Evolutionary conservation across 1,140 invertebrate genomes (phyloP), one percentile per base, ranked within the genome.

Genomic region (Xylocopa sonorina): DNA sequence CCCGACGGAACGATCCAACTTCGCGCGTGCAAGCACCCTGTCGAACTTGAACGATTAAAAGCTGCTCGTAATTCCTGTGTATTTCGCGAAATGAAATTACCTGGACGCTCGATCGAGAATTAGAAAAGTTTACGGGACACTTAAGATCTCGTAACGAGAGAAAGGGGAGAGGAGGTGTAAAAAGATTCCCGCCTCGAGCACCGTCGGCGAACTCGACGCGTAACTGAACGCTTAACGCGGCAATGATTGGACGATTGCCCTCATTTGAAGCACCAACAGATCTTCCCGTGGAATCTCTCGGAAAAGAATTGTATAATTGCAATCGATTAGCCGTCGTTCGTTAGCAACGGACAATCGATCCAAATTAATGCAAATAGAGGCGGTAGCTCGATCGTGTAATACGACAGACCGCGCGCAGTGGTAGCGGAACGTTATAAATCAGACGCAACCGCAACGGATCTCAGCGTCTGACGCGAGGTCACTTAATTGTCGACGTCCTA

Each of bases 321-420:
- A 21, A 64, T 64, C 62, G 60, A 75, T 67, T 50, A 50, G 5
- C n/a, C n/a, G 27, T 16, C n/a, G 34, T 67, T 57, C 73, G 73
- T 57, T 68, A 55, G 18, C 51, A 6, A 9, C n/a, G n/a, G 12
- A 0, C 34, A 24, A 68, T 76, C 74, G 64, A 76, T 76, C 29
- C 51, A 18, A 76, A 76, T 77, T 78, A 78, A 78, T 71, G 75
- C 75, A 78, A 78, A 78, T 78, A 43, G 67, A 71, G 55, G 16
- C 24, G 24, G 67, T 41, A 78, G 46, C 43, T 78, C 62, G 67
- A 78, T 78, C 67, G 18, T 34, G 43, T 69, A 51, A 48, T 55
- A 50, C 32, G 43, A 3, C 24, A 24, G 63, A 9, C 43, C 4
- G 66, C 43, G 32, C 51, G 7, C 55, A 71, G 66, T 55, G 32